Evolutionary conservation across 1,140 invertebrate genomes (phyloP).

Genomic region (Aricia agestis): DNA sequence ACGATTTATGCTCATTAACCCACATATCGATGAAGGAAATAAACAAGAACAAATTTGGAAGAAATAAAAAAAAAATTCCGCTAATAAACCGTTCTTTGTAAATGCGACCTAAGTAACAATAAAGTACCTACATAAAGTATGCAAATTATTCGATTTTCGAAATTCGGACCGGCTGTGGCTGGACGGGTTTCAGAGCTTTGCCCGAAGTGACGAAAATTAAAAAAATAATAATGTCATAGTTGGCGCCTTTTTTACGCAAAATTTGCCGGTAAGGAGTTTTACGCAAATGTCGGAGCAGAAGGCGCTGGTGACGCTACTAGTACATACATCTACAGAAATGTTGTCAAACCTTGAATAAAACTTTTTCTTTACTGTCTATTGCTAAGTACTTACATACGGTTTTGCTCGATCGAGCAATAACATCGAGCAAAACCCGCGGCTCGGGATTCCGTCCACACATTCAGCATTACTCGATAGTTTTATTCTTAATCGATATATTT

Average conservation of each 20-base stretch:
- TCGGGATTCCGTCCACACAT: too few species aligned
- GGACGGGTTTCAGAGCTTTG: neutral
- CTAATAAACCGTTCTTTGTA: neutral
- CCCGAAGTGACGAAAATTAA: neutral
- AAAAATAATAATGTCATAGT: neutral
- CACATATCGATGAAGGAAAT: neutral
- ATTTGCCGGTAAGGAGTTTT: too few species aligned
- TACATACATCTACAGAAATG: too few species aligned
- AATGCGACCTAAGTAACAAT: neutral
- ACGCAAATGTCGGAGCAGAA: too few species aligned
- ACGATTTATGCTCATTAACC: neutral
- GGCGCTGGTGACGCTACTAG: too few species aligned
- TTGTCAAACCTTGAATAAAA: too few species aligned
- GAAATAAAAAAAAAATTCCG: neutral
- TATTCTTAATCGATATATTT: too few species aligned
- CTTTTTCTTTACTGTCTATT: too few species aligned
- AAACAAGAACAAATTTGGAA: neutral
- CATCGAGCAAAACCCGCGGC: too few species aligned
- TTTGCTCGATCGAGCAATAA: too few species aligned
- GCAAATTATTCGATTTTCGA: neutral
- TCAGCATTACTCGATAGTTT: too few species aligned
- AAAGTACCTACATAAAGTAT: neutral
- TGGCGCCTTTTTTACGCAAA: neutral
- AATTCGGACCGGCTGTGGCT: neutral
- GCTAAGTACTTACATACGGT: too few species aligned